These are phyloP conservation scores for Ryuthela nishihirai DNA, from an alignment of 2,888 invertebrate genomes.

Conservation along the genomic window DNA sequence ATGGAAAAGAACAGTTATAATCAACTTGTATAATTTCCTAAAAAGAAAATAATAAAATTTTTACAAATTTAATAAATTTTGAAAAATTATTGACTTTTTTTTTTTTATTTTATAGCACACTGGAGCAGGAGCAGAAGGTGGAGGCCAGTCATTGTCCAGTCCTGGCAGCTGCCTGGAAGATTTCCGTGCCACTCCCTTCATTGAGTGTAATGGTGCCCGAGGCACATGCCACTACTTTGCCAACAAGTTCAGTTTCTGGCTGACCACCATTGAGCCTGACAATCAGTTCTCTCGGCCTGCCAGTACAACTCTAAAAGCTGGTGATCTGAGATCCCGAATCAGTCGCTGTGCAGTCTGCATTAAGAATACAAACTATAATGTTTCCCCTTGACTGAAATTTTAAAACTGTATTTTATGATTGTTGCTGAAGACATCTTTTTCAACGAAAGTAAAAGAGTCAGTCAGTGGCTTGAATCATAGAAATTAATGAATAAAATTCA, in stretches of 20 bases:
- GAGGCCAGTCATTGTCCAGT: slow-evolving; percentile 90
- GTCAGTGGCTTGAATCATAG: too few species aligned
- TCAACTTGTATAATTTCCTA: too few species aligned
- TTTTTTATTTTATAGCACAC: slow-evolving; percentile 69
- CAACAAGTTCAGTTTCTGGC: slow-evolving; percentile 97
- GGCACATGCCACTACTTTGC: slow-evolving; percentile 94
- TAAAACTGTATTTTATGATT: too few species aligned
- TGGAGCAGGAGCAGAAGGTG: slow-evolving; percentile 93
- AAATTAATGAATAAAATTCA: too few species aligned
- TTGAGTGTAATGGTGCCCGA: slow-evolving; percentile 95
- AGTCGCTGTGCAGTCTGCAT: slow-evolving; percentile 43
- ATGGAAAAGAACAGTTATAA: too few species aligned
- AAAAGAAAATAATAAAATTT: neutral
- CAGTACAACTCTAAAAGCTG: slow-evolving; percentile 87
- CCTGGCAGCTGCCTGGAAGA: slow-evolving; percentile 96
- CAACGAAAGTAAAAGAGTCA: too few species aligned
- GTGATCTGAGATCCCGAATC: slow-evolving; percentile 67
- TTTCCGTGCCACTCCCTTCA: slow-evolving; percentile 96
- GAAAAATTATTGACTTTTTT: too few species aligned
- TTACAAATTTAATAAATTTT: neutral
- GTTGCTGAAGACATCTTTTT: too few species aligned
- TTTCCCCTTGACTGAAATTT: slow-evolving; percentile 6
- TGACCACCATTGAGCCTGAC: slow-evolving; percentile 82
- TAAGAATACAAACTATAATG: slow-evolving; percentile 39
- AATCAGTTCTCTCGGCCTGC: slow-evolving; percentile 81